Conservation (phyloP, 2,888 invertebrate genomes). For the Dasypolia templi region DNA sequence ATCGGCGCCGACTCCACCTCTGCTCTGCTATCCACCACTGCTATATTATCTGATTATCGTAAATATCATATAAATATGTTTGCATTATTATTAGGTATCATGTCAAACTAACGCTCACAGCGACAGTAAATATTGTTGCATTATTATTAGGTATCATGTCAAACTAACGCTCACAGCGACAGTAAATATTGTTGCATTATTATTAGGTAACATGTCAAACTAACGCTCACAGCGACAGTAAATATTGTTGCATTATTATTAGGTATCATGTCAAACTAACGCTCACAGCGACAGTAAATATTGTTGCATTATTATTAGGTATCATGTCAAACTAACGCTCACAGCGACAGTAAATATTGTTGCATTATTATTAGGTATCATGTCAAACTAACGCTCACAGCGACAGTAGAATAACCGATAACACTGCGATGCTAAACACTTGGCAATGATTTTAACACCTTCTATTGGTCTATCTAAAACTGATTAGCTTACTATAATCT, state of each 20-base stretch:
- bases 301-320: slow-evolving; percentile 8
- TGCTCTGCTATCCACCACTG: too few relatives aligned
- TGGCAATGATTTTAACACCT: slow-evolving; percentile 15
- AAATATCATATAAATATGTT: too few relatives aligned
- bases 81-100: slow-evolving; percentile 21
- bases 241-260: slow-evolving; percentile 12
- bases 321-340: slow-evolving; percentile 17
- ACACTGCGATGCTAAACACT: slow-evolving; percentile 15
- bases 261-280: slow-evolving; percentile 14
- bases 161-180: slow-evolving; percentile 15
- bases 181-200: slow-evolving; percentile 12
- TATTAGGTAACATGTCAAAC: slow-evolving; percentile 10
- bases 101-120: slow-evolving; percentile 5
- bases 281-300: slow-evolving; percentile 8
- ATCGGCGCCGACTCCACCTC: too few relatives aligned
- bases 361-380: slow-evolving; percentile 21
- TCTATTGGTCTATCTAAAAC: slow-evolving; percentile 32
- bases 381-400: slow-evolving; percentile 5
- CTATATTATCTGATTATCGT: neutral
- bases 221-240: slow-evolving; percentile 8
- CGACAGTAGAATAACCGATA: slow-evolving; percentile 32
- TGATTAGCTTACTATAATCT: slow-evolving; percentile 39
- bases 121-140: slow-evolving; percentile 22
- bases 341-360: slow-evolving; percentile 3
- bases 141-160: slow-evolving; percentile 7